Evolutionary conservation across 2,797 vertebrate species (phyloP), one percentile per base, ranked within the genome.

Genomic region (Aulostomus chinensis): DNA sequence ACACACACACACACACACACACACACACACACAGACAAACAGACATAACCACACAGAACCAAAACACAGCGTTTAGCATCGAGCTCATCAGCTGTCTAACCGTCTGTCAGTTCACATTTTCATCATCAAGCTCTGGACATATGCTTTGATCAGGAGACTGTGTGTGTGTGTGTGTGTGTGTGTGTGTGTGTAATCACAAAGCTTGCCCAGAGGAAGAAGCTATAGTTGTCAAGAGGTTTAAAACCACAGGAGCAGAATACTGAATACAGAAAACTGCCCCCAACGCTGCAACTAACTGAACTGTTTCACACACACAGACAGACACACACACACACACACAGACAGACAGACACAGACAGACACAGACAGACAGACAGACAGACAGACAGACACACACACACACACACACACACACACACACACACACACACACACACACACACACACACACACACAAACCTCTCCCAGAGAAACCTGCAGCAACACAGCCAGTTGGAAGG

Each of bases 31-130:
- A 29, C n/a, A 9, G 49, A 48, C 64, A 36, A 46, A 40, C 11
- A 6, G 24, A 29, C 28, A 29, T n/a, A 9, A 8, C 28, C 56
- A 56, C 46, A 50, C 39, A 37, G 15, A 38, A 21, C 22, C 11
- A 64, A 58, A 67, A 53, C 49, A 51, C 22, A 41, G 58, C 6
- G 14, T 72, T 68, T 52, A 68, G 70, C 9, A 20, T 46, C 5
- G 51, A 69, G 45, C 68, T 76, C 78, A 85, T 83, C 80, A 81
- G 67, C 66, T 76, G 76, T 81, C 56, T 83, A 76, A 81, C 83
- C 59, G 18, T 76, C 68, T 85, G 80, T 81, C 80, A 68, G 47
- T 55, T 76, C 58, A 47, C 26, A 64, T 83, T 39, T 59, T 64
- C 67, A 60, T 81, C 71, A 80, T 56, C 40, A 33, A 32, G 42